Evolutionary conservation across 2,113 vertebrate species (phyloP), one percentile per base, ranked within the genome.

Genomic region (Azemiops feae): DNA sequence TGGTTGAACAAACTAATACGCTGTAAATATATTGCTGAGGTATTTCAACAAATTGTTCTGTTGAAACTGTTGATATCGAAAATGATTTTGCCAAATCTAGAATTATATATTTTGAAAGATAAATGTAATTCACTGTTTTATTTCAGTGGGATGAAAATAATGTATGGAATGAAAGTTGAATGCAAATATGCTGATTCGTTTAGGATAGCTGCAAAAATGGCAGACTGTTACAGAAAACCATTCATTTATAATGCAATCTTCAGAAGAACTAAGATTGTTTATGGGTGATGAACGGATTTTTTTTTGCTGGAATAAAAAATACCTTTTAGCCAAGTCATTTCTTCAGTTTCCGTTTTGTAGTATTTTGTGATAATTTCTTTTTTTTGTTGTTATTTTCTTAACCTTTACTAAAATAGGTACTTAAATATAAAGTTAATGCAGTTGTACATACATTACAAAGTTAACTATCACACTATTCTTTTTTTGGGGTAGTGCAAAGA

Each of bases 331-430:
- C 94, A 95, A 89, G 55, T 95, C 89, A 94, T 89, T 96, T 96
- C 91, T 94, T 94, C 90, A 50, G 95, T 93, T 96, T 96, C 94
- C 92, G 45, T 94, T 96, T 54, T 90, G 30, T 96, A 91, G 57
- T 94, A 57, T 47, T 94, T 0, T 94, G 94, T 93, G 89, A 96
- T 94, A 94, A 93, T 95, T 96, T 96, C 94, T 95, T 96, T 96
- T 9, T 95, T 95, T 53, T 45, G n/a, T 91, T 86, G 94, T 93
- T 96, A 96, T 97, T 97, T 98, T 97, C 97, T 98, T 97, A 97
- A 97, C 97, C 97, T 98, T 97, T 96, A 96, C 93, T 94, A 85
- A 96, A 93, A 93, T 94, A 95, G 95, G 91, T 94, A 93, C 47
- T 50, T 50, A 50, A 50, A 50, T 50, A 50, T 93, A 94, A 89